These are phyloP conservation scores for Sebastolobus altivelis DNA, from an alignment of 2,797 vertebrate species.

Conservation along the genomic window DNA sequence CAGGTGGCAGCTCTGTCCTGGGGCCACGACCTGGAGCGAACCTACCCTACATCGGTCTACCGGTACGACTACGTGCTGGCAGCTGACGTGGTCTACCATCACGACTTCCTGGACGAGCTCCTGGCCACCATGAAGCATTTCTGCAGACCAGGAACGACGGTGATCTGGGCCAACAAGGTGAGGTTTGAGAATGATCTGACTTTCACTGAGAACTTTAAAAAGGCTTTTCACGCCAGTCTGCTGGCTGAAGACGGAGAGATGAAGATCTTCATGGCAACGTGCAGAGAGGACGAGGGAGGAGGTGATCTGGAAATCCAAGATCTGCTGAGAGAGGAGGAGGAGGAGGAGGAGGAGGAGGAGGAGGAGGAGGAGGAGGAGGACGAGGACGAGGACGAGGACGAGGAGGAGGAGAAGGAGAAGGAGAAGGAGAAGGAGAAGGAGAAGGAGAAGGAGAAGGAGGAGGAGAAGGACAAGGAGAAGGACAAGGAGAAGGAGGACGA, in stretches of 20 bases:
- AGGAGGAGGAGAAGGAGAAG: fast-evolving
- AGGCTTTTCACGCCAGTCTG: conserved; percentile 85
- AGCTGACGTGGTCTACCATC: conserved; percentile 95
- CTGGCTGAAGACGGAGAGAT: conserved; percentile 90
- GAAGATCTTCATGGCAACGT: conserved; percentile 88
- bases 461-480: no score
- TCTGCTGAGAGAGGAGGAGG: background rate
- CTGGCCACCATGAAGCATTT: conserved; percentile 92
- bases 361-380: fast-evolving
- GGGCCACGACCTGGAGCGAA: conserved; percentile 84
- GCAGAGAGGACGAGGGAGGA: conserved; percentile 24
- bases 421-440: fast-evolving
- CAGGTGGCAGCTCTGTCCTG: conserved; percentile 89
- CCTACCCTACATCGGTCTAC: conserved; percentile 83
- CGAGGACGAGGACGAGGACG: background rate
- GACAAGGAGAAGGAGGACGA: no score
- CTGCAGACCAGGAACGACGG: conserved; percentile 87
- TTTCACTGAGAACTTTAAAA: conserved; percentile 88
- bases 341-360: background rate
- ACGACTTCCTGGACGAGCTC: conserved; percentile 87
- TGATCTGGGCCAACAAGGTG: conserved; percentile 96
- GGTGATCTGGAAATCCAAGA: conserved; percentile 9
- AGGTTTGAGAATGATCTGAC: conserved; percentile 88
- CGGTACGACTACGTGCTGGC: conserved; percentile 93
- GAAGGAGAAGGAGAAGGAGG: fast-evolving